Percentiles rank a stretch among this genome's conserved stretches.
These are phyloP conservation scores for Troides oblongomaculatus DNA, from an alignment of 2,888 invertebrate species.

Conservation along the genomic window DNA sequence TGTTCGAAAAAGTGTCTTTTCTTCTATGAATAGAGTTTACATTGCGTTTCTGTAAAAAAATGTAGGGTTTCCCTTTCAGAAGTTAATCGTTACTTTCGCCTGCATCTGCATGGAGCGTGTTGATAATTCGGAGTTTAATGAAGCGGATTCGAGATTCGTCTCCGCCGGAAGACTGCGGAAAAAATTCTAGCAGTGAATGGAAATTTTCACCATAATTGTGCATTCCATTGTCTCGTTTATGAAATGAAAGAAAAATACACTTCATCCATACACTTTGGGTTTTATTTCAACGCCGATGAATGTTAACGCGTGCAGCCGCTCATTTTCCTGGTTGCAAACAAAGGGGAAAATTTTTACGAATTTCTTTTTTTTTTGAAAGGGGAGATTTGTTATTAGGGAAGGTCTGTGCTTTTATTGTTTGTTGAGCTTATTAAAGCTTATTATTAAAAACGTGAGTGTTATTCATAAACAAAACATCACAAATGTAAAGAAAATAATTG, in stretches of 20 bases:
- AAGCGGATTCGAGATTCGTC: conserved; percentile 68
- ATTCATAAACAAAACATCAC: not conserved
- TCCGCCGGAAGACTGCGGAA: conserved; percentile 69
- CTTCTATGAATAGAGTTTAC: conserved; percentile 41
- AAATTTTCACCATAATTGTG: conserved; percentile 75
- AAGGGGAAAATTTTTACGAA: conserved; percentile 28
- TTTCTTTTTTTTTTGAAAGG: conserved; percentile 23
- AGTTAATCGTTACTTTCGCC: conserved; percentile 65
- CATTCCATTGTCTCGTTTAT: conserved; percentile 73
- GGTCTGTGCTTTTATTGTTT: conserved; percentile 30
- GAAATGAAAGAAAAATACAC: conserved; percentile 54
- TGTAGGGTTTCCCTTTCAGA: conserved; percentile 44
- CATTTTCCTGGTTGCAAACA: conserved; percentile 32
- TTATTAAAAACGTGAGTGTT: conserved; percentile 9
- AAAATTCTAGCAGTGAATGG: conserved; percentile 68
- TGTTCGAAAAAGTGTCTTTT: conserved; percentile 58
- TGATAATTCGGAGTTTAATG: conserved; percentile 78
- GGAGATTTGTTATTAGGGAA: conserved; percentile 23
- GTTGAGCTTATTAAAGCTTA: conserved; percentile 21
- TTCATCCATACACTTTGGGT: conserved; percentile 34
- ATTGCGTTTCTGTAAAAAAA: conserved; percentile 37
- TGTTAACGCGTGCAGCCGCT: conserved; percentile 30
- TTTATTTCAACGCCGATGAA: conserved; percentile 31
- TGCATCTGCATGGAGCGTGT: conserved; percentile 61
- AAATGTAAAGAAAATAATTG: no score